Base-by-base conservation (phyloP, 2,888 invertebrate species). In the Stramonita haemastoma region DNA sequence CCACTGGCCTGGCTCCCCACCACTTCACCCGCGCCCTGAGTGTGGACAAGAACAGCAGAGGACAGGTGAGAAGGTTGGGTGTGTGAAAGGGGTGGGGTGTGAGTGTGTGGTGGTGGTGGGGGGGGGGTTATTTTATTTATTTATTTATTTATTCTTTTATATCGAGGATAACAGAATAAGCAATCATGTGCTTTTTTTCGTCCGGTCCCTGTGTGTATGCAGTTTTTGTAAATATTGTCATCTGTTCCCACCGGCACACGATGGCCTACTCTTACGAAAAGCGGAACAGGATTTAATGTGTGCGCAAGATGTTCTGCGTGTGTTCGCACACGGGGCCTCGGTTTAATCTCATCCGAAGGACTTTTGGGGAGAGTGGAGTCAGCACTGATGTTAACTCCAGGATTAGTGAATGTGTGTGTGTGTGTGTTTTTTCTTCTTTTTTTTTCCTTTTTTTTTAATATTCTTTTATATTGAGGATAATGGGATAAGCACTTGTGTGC, bases 1-100 rank as follows among this genome's bases (percentile, higher is more conserved):
- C 96, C 91, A 95, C 96, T 8, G 96, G 96, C 0, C 92, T 96
- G 88, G 94, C 96, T 32, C 96, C 96, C 0, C 92, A 95, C 85
- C 91, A 91, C 17, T 96, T 96, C 92, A 95, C 95, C 4, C 88
- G 92, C 46, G 73, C 89, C 5, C 91, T 96, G 56, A 90, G 92
- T 86, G 92, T 95, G 26, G 91, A 93, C 8, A 96, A 96, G 90
- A 96, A 95, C 91, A 91, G 91, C n/a, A 92, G 94, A 87, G 96
- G 96, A 66, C 96, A 96, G 94, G 95, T 96, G 89, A 91, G 2
- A 8, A 8, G 46, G 46, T n/a, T n/a, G 46, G 46, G 46, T 66
- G 26, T 13, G 66, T 66, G 66, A 66, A 66, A 13, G 46, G 46
- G 46, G 46, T 5, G 8, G 46, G 66, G 26, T 66, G 17, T 66